phyloP scores from a whole-genome alignment of 2,797 vertebrate genomes.

The Hippopotamyrus pictus region DNA sequence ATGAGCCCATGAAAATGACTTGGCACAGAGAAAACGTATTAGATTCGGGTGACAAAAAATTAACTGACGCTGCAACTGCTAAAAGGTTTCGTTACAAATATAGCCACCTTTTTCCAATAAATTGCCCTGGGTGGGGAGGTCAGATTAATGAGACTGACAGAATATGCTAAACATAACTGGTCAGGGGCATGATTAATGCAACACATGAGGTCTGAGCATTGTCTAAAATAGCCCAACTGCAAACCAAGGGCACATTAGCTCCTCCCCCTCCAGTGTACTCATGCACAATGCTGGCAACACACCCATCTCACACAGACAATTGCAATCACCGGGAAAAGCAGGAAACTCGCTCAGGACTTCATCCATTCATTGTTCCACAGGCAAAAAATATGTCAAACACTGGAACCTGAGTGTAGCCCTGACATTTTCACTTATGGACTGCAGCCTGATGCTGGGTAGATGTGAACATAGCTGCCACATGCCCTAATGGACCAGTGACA shows the following conservation, averaged over 20 bases:
- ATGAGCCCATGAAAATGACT: slow-evolving; percentile 44
- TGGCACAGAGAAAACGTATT: slow-evolving; percentile 62
- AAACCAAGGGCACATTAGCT: slow-evolving; percentile 45
- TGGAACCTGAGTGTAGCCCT: background rate
- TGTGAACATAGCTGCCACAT: background rate
- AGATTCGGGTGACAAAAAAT: slow-evolving; percentile 77
- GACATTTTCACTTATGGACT: background rate
- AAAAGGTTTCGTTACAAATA: slow-evolving; percentile 71
- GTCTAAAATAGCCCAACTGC: background rate
- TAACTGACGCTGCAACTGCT: slow-evolving; percentile 65
- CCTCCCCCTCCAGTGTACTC: slow-evolving; percentile 24
- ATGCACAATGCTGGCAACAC: background rate
- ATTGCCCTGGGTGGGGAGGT: slow-evolving; percentile 41
- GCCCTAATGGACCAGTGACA: background rate
- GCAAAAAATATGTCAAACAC: background rate
- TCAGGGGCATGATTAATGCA: slow-evolving; percentile 63
- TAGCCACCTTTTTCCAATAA: slow-evolving; percentile 61
- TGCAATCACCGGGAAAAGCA: background rate
- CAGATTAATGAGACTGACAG: slow-evolving; percentile 56
- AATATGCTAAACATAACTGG: slow-evolving; percentile 52
- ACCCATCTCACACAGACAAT: background rate
- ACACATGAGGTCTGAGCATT: slow-evolving; percentile 43
- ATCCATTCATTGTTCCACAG: background rate
- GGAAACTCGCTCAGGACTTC: background rate
- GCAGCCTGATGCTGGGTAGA: background rate